These are phyloP conservation scores for Microtus montanus DNA, from an alignment of 2,113 vertebrate genomes.

Conservation along the genomic window DNA sequence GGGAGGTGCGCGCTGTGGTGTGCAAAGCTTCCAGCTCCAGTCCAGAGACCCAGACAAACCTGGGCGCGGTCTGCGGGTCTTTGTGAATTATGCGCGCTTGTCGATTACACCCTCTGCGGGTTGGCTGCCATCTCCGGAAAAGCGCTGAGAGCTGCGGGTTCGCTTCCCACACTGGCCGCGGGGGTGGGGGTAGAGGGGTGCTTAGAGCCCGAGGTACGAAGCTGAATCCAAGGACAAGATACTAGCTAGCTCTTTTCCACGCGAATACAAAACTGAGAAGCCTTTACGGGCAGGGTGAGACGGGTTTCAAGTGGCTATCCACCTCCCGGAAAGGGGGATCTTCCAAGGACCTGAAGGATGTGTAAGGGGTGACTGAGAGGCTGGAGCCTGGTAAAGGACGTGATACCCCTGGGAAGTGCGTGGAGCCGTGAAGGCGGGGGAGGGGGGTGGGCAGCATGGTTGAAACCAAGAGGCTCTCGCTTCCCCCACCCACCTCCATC, in stretches of 20 bases:
- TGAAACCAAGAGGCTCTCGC: too few relatives aligned
- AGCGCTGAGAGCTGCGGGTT: fast-evolving
- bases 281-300: too few relatives aligned
- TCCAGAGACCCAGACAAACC: background rate
- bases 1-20: background rate
- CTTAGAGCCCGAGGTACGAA: background rate
- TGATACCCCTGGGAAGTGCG: background rate
- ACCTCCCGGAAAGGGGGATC: background rate
- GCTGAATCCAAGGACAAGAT: background rate
- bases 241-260: slow-evolving; percentile 47
- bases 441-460: fast-evolving
- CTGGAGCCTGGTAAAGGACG: background rate
- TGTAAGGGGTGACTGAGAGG: background rate
- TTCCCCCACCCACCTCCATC: background rate
- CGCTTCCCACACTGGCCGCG: background rate
- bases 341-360: background rate
- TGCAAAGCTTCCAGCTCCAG: background rate
- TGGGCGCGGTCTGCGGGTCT: background rate
- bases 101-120: background rate
- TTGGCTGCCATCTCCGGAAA: background rate
- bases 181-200: background rate
- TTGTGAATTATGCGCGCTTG: background rate
- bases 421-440: background rate
- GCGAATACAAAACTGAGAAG: background rate
- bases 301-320: background rate